Evolutionary conservation across 1,140 invertebrate species (phyloP).

Genomic region (Halyomorpha halys): DNA sequence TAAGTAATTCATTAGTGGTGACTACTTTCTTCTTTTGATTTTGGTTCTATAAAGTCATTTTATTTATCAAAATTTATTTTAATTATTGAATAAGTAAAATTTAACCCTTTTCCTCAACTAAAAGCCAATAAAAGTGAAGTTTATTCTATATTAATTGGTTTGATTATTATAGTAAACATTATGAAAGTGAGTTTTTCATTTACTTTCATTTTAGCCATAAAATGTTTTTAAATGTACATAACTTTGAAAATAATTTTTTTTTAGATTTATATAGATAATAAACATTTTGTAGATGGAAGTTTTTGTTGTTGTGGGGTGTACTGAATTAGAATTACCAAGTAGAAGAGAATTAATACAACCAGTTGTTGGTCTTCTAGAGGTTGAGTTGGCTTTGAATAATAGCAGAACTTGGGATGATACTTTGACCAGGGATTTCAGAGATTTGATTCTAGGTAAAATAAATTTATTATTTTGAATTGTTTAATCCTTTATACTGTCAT

Average conservation of each 20-base stretch:
- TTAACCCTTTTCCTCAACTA: too few relatives aligned
- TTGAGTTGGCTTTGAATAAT: constrained; percentile 76
- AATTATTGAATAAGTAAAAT: too few relatives aligned
- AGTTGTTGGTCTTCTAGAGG: constrained; percentile 82
- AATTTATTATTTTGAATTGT: too few relatives aligned
- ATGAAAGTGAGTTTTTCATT: background rate
- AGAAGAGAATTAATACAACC: constrained; percentile 80
- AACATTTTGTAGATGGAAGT: constrained; percentile 64
- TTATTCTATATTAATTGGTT: too few relatives aligned
- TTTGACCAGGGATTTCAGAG: constrained; percentile 65
- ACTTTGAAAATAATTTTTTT: background rate
- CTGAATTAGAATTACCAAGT: constrained; percentile 69
- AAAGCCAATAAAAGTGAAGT: too few relatives aligned
- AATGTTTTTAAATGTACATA: too few relatives aligned
- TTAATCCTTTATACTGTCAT: too few relatives aligned
- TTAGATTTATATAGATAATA: background rate
- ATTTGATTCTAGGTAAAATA: constrained; percentile 51
- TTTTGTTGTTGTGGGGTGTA: constrained; percentile 82
- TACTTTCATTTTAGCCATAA: background rate
- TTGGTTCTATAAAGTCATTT: too few relatives aligned
- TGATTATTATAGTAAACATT: constrained; percentile 6
- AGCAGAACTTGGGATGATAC: constrained; percentile 47
- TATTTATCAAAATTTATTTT: too few relatives aligned
- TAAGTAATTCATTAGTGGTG: too few relatives aligned
- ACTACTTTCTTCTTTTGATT: too few relatives aligned